These are phyloP conservation scores for Morelia viridis DNA, from an alignment of 2,797 vertebrate species.

Conservation along the genomic window DNA sequence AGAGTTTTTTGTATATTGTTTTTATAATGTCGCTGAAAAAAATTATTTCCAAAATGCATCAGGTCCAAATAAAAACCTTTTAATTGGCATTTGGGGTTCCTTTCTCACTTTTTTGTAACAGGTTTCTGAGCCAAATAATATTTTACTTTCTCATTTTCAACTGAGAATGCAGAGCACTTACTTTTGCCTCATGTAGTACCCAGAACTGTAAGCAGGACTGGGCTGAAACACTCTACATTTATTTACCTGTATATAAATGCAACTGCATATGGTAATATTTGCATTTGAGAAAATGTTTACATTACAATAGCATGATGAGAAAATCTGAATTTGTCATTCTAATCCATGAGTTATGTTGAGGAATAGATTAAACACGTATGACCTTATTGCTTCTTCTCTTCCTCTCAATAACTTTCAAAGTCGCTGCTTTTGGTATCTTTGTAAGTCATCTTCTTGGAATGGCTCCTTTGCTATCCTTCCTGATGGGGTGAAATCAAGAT, in stretches of 20 bases:
- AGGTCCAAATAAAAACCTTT: not conserved
- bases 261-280: not conserved
- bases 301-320: not conserved
- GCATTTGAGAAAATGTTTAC: not conserved
- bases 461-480: not conserved
- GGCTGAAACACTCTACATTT: not conserved
- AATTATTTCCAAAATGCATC: not conserved
- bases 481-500: not conserved
- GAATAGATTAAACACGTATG: not conserved
- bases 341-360: not conserved
- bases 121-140: not conserved
- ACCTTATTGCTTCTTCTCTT: not conserved
- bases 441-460: not conserved
- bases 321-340: not conserved
- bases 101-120: not conserved
- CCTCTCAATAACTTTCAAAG: not conserved
- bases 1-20: not conserved
- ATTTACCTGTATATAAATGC: not conserved
- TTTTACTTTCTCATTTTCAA: not conserved
- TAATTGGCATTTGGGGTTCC: not conserved
- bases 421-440: not conserved
- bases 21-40: not conserved
- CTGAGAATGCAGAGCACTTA: not conserved
- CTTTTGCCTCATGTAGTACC: not conserved
- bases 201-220: not conserved